Percentiles rank a stretch among this genome's conserved stretches.
Evolutionary conservation across 2,113 vertebrate genomes (phyloP).

Genomic region (Pagrus major): DNA sequence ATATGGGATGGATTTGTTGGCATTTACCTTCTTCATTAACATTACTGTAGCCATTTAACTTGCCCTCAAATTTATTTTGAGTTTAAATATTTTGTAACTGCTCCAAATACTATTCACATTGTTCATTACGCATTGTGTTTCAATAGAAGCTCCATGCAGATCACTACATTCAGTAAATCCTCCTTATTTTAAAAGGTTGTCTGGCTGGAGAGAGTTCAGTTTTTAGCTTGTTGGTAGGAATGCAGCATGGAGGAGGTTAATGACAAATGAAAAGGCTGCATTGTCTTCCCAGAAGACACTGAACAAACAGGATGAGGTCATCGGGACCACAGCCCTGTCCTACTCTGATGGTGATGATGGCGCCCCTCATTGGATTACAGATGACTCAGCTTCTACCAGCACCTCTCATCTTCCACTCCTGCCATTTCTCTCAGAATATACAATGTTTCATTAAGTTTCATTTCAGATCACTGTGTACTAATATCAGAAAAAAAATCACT

Average conservation of each 20-base stretch:
- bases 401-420: slow-evolving; percentile 32
- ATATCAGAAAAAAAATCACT: neutral
- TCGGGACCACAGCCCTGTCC: slow-evolving; percentile 63
- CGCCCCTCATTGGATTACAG: slow-evolving; percentile 80
- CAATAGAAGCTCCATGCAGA: neutral
- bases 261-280: slow-evolving; percentile 70
- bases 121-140: neutral
- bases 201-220: slow-evolving; percentile 13
- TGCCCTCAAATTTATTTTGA: neutral
- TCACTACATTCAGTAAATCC: neutral
- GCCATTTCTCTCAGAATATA: slow-evolving; percentile 17
- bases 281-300: slow-evolving; percentile 80
- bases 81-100: neutral
- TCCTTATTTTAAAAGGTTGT: neutral
- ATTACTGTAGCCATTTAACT: neutral
- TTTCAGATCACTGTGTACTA: neutral
- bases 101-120: neutral
- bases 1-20: neutral
- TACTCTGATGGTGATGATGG: slow-evolving; percentile 70
- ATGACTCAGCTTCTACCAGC: slow-evolving; percentile 60
- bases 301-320: slow-evolving; percentile 84
- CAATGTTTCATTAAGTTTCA: neutral
- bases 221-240: slow-evolving; percentile 27
- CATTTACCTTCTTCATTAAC: neutral
- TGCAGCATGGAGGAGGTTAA: slow-evolving; percentile 61